Conservation (phyloP, 1,140 invertebrate species). For the Drosophila nebulosa region DNA sequence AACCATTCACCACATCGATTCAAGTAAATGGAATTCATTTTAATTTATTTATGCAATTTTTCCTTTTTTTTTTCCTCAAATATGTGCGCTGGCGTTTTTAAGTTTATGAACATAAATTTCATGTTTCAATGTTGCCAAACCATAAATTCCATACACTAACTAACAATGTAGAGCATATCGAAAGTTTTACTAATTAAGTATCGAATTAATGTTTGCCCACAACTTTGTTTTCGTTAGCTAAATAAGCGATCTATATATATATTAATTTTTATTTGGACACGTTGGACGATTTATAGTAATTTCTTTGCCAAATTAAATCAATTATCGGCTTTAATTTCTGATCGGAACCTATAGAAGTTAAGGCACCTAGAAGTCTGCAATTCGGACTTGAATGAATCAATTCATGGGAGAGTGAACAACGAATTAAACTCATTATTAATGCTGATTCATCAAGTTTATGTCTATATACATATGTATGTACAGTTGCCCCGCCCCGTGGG, state of each 20-base stretch:
- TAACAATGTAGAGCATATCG: neutral
- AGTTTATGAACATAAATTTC: constrained; percentile 55
- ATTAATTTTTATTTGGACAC: no score
- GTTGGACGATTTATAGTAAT: no score
- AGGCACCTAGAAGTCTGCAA: neutral
- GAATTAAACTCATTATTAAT: neutral
- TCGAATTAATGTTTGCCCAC: neutral
- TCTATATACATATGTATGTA: no score
- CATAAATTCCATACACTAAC: neutral
- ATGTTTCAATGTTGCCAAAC: neutral
- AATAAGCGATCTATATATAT: no score
- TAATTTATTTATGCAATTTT: constrained; percentile 51
- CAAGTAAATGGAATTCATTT: constrained; percentile 27
- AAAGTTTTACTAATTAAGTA: no score
- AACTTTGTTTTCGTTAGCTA: no score
- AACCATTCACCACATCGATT: neutral
- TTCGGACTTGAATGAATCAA: no score
- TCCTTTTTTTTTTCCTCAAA: constrained; percentile 14
- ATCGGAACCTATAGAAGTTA: neutral
- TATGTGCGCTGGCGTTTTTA: constrained; percentile 32
- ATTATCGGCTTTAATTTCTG: no score
- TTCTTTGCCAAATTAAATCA: no score
- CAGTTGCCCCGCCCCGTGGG: neutral
- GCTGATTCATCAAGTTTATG: neutral
- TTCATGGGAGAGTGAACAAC: neutral